These are phyloP conservation scores for Carpatolechia fugitivella DNA, from an alignment of 2,888 invertebrate species.

Conservation along the genomic window DNA sequence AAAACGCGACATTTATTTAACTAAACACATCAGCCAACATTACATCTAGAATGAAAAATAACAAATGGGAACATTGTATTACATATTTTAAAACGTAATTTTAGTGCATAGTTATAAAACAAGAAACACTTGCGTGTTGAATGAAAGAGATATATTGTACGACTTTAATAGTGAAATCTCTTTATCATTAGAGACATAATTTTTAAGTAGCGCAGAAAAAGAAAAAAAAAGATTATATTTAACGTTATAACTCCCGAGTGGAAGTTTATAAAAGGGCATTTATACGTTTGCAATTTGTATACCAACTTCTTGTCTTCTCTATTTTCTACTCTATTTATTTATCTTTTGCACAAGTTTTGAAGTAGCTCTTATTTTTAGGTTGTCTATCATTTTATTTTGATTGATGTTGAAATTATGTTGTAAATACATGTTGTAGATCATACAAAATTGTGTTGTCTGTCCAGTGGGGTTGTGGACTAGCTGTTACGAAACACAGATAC, in stretches of 20 bases:
- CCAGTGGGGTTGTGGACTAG: conserved; percentile 46
- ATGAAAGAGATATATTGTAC: conserved; percentile 67
- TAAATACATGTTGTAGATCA: conserved; percentile 41
- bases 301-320: conserved; percentile 47
- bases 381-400: conserved; percentile 44
- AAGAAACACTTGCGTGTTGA: conserved; percentile 49
- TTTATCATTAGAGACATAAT: conserved; percentile 68
- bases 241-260: conserved; percentile 59
- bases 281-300: conserved; percentile 63
- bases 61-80: conserved; percentile 79
- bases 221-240: conserved; percentile 58
- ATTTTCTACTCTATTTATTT: conserved; percentile 44
- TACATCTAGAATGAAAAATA: conserved; percentile 45
- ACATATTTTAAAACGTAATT: conserved; percentile 76
- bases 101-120: conserved; percentile 71
- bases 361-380: conserved; percentile 44
- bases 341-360: conserved; percentile 12
- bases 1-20: conserved; percentile 25
- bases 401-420: conserved; percentile 42
- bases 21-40: conserved; percentile 44
- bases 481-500: not conserved
- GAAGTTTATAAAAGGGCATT: conserved; percentile 66
- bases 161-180: conserved; percentile 63
- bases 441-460: conserved; percentile 42
- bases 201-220: conserved; percentile 61